Base-by-base conservation (phyloP, 2,888 invertebrate genomes). In the Phoenoteleia sp. region DNA sequence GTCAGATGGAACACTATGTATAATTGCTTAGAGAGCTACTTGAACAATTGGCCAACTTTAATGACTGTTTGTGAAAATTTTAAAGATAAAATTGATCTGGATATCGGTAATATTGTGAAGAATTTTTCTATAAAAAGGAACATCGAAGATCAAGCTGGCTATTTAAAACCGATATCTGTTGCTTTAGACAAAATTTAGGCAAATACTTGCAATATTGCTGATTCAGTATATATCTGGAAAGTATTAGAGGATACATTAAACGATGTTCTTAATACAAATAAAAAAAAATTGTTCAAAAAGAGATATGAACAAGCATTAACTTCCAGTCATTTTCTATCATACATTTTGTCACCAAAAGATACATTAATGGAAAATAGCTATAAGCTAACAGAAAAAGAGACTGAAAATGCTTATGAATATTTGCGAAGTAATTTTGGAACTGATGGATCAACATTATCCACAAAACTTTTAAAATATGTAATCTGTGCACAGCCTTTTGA, bases 11-110 rank as follows among this genome's bases (percentile, higher is more conserved):
- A 36, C 29, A 66, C 66, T 0, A 66, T 49, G 19, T 21, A 23
- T 19, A 23, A 49, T 9, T 66, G 66, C 17, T 21, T 52, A 9
- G n/a, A 66, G 25, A 29, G 17, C 11, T 69, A 69, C 15, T 39
- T 69, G 19, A 36, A 69, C 0, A 69, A 69, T 25, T 69, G 69
- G 54, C 7, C n/a, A n/a, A n/a, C n/a, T n/a, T n/a, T n/a, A n/a
- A n/a, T n/a, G n/a, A n/a, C n/a, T n/a, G n/a, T n/a, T n/a, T n/a
- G n/a, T n/a, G n/a, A n/a, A n/a, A n/a, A n/a, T n/a, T n/a, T n/a
- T n/a, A n/a, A n/a, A n/a, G n/a, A n/a, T n/a, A n/a, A n/a, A n/a
- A n/a, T n/a, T n/a, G n/a, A n/a, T n/a, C n/a, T n/a, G n/a, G n/a
- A n/a, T n/a, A n/a, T n/a, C n/a, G n/a, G n/a, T n/a, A n/a, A n/a